Conservation (phyloP, 2,888 invertebrate species). For the Digitonthophagus gazella region DNA sequence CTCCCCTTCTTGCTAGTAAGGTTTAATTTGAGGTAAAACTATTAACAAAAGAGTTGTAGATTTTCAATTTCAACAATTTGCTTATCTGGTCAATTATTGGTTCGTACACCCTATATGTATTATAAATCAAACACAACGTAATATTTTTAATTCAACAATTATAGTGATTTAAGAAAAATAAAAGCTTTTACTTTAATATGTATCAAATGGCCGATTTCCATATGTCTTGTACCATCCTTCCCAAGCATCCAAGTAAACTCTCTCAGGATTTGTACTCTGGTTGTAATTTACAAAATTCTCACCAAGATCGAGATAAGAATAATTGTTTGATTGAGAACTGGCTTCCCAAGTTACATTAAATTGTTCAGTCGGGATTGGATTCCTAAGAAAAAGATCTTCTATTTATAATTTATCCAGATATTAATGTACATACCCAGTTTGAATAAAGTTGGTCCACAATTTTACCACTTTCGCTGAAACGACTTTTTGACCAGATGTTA, state of each 20-base stretch:
- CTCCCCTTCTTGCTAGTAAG: no score
- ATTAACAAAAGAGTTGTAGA: no score
- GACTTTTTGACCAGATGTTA: neutral
- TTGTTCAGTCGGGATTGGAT: constrained; percentile 21
- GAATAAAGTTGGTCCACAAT: constrained; percentile 2
- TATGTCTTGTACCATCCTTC: constrained; percentile 35
- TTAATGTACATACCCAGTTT: neutral
- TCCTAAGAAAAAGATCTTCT: neutral
- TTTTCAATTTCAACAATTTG: no score
- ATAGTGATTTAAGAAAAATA: no score
- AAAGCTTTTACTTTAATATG: no score
- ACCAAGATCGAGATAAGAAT: constrained; percentile 36
- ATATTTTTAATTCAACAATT: no score
- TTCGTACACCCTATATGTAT: no score
- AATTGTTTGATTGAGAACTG: constrained; percentile 25
- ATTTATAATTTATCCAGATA: neutral
- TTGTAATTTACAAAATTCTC: constrained; percentile 20
- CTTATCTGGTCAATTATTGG: no score
- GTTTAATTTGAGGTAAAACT: no score
- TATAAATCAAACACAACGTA: no score
- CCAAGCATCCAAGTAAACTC: constrained; percentile 38
- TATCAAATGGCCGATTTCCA: constrained; percentile 37
- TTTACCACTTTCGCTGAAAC: neutral
- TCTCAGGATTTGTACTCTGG: constrained; percentile 29
- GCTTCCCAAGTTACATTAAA: constrained; percentile 34